Evolutionary conservation across 1,140 invertebrate genomes (phyloP), one percentile per base, ranked within the genome.

Genomic region (Drosophila arizonae): DNA sequence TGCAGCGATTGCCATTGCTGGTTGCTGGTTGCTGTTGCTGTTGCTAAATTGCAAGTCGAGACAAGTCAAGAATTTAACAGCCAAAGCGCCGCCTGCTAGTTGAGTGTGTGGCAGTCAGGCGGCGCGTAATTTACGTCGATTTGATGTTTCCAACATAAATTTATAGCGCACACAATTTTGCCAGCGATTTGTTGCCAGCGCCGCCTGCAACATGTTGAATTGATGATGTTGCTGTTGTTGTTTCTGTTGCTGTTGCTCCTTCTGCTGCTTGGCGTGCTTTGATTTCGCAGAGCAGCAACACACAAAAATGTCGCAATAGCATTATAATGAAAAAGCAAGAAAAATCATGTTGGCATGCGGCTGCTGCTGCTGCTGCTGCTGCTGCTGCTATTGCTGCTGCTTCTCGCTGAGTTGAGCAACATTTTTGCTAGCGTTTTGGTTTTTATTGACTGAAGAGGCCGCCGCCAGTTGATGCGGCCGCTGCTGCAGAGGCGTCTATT

Each of bases 401-500:
- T 69, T 41, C 11, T 62, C 50, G 46, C 61, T 61, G 65, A 30
- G 66, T 85, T 73, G 67, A 43, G 66, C 79, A 79, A 84, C 81
- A 84, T 87, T 87, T 87, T 76, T 76, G 63, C 57, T 48, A 58
- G 62, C 64, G 75, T 55, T 79, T 85, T 62, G 73, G 56, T 79
- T 87, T 87, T 87, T 88, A 87, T 88, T 84, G 80, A 87, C 72
- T 87, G 82, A 87, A 87, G 84, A 88, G 84, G 79, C 82, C 85
- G 79, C 63, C 56, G 28, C 21, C 21, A 54, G 69, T 52, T 39
- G 39, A 24, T 24, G 1, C 21, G 21, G 21, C 3, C 33, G 63
- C 63, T 17, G 17, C 36, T 28, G 56, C 55, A 69, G 39, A 55
- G 55, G 51, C 56, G 73, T 73, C 62, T 70, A 81, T 82, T 82